Evolutionary conservation across 2,888 invertebrate genomes (phyloP).

Genomic region (Arrhopalites spinosus): DNA sequence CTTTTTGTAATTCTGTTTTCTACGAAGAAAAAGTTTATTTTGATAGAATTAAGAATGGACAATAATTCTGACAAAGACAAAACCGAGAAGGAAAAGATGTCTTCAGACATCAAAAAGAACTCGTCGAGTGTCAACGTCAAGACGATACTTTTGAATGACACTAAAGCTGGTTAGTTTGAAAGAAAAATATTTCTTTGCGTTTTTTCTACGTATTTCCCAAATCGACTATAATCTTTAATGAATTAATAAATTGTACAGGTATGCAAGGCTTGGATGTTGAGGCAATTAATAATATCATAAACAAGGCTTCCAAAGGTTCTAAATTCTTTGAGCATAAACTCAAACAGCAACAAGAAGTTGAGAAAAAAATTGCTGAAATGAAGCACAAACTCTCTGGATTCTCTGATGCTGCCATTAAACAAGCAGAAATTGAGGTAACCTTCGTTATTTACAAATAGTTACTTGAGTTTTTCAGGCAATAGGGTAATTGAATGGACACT

Average conservation of each 20-base stretch:
- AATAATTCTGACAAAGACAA: background rate
- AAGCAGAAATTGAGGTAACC: conserved; percentile 56
- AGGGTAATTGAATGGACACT: background rate
- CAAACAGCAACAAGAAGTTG: conserved; percentile 62
- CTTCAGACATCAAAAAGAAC: background rate
- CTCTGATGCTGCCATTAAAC: conserved; percentile 58
- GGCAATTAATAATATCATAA: conserved; percentile 59
- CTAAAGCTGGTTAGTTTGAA: conserved; percentile 53
- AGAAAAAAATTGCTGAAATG: conserved; percentile 60
- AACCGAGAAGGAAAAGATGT: background rate
- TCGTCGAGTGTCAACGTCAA: background rate
- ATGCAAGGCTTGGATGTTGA: conserved; percentile 57
- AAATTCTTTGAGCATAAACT: conserved; percentile 64
- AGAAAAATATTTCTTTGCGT: no score
- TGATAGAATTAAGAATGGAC: no score
- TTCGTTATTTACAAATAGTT: background rate
- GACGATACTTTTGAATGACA: conserved; percentile 40
- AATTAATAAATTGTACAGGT: no score
- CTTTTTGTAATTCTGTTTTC: no score
- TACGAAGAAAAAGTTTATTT: no score
- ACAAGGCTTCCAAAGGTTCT: conserved; percentile 62
- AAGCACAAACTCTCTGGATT: conserved; percentile 56
- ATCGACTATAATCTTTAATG: no score
- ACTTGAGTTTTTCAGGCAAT: background rate
- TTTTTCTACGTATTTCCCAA: no score